Conservation (phyloP, 2,888 invertebrate species). For the Lissocephala sabroskyi region DNA sequence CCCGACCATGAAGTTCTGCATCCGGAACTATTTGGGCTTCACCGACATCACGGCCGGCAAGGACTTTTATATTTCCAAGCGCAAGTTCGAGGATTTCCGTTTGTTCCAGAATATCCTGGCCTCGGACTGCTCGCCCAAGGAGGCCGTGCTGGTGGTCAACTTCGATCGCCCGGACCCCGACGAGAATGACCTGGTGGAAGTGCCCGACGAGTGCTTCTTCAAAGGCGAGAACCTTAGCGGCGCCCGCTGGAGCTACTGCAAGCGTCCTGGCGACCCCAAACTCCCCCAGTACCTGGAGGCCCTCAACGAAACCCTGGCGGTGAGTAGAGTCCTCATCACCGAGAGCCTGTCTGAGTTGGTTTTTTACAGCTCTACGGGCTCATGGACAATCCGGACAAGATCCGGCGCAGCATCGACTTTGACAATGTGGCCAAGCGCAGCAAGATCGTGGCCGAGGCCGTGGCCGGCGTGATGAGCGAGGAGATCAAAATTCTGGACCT, state of each 20-base stretch:
- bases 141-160: constrained; percentile 61
- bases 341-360: not conserved
- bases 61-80: constrained; percentile 64
- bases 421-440: constrained; percentile 60
- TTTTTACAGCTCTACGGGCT: constrained; percentile 37
- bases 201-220: constrained; percentile 31
- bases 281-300: constrained; percentile 45
- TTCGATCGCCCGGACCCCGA: constrained; percentile 40
- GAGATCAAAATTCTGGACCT: constrained; percentile 53
- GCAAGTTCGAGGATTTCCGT: constrained; percentile 55
- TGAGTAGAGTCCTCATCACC: constrained; percentile 17
- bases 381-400: constrained; percentile 41
- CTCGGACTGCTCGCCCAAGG: constrained; percentile 62
- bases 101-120: constrained; percentile 49
- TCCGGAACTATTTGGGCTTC: constrained; percentile 76
- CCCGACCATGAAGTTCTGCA: constrained; percentile 78
- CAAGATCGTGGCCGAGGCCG: constrained; percentile 73
- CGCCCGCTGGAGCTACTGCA: constrained; percentile 57
- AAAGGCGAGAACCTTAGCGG: constrained; percentile 21
- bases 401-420: constrained; percentile 56
- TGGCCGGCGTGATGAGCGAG: constrained; percentile 57
- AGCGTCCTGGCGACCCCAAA: constrained; percentile 51
- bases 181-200: constrained; percentile 26
- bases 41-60: constrained; percentile 75
- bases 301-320: constrained; percentile 42